phyloP scores from a whole-genome alignment of 2,797 vertebrate species.

The Allobates femoralis region DNA sequence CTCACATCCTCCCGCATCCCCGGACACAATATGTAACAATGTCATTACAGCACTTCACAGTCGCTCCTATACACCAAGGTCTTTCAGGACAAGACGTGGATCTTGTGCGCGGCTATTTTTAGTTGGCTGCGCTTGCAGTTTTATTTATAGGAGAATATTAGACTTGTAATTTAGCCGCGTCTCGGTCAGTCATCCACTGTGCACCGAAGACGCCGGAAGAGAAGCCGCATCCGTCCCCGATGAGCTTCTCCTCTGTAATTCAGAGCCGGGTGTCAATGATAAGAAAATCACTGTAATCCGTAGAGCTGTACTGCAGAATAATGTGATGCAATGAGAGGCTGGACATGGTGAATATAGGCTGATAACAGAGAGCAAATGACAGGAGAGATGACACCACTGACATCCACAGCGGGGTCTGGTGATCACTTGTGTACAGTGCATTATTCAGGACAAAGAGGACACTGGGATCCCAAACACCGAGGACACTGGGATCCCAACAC shows the following conservation, averaged over 20 bases:
- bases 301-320: not conserved
- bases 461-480: too few species aligned
- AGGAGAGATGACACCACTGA: not conserved
- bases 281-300: not conserved
- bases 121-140: conserved; percentile 31
- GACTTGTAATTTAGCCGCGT: conserved; percentile 22
- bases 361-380: not conserved
- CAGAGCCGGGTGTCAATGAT: not conserved
- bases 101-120: conserved; percentile 34
- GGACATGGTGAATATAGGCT: not conserved
- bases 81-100: conserved; percentile 26
- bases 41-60: not conserved
- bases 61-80: conserved; percentile 22
- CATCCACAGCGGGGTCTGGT: not conserved
- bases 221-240: not conserved
- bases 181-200: not conserved
- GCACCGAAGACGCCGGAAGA: not conserved
- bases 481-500: too few species aligned
- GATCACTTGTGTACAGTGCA: not conserved
- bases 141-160: conserved; percentile 50
- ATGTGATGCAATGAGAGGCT: not conserved
- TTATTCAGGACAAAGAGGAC: not conserved
- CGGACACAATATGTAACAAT: not conserved
- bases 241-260: not conserved
- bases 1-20: not conserved